A percentile compares a stretch with the other conserved stretches of the same genome.
Evolutionary conservation across 1,140 invertebrate species (phyloP).

Genomic region (Holcopasites calliopsidis): DNA sequence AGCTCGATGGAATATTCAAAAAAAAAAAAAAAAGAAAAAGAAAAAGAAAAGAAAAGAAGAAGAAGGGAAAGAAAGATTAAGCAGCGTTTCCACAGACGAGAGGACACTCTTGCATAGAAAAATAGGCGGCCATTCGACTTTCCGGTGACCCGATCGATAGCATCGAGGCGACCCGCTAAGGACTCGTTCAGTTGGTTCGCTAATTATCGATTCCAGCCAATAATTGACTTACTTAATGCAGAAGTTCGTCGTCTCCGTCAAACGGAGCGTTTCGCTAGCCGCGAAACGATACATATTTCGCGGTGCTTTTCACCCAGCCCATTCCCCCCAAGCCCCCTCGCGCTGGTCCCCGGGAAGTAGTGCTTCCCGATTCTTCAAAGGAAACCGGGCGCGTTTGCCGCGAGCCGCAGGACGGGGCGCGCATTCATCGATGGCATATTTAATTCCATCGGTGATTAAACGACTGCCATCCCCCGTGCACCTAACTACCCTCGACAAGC

Average conservation of each 20-base stretch:
- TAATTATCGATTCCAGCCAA: slow-evolving; percentile 49
- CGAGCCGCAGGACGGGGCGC: slow-evolving; percentile 12
- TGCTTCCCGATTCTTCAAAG: slow-evolving; percentile 40
- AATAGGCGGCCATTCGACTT: slow-evolving; percentile 33
- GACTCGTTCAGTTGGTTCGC: slow-evolving; percentile 50
- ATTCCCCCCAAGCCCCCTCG: background rate
- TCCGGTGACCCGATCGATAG: slow-evolving; percentile 16
- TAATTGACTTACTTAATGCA: slow-evolving; percentile 50
- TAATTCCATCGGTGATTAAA: slow-evolving; percentile 36
- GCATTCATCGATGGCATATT: slow-evolving; percentile 42
- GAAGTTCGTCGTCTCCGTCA: slow-evolving; percentile 45
- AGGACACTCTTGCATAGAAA: slow-evolving; percentile 4
- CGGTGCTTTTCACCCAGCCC: slow-evolving; percentile 8
- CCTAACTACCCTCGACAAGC: too few relatives aligned
- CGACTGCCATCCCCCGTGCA: background rate
- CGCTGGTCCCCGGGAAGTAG: background rate
- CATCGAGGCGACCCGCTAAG: slow-evolving; percentile 15
- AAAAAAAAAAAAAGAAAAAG: background rate
- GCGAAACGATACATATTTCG: slow-evolving; percentile 46
- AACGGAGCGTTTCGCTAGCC: slow-evolving; percentile 35
- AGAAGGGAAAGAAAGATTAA: slow-evolving; percentile 26
- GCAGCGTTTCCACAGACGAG: slow-evolving; percentile 32
- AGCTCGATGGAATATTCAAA: background rate
- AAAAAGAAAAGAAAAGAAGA: background rate
- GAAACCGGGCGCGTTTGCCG: slow-evolving; percentile 26